Evolutionary conservation across 2,888 invertebrate species (phyloP).

Genomic region (Chrysolina americana): DNA sequence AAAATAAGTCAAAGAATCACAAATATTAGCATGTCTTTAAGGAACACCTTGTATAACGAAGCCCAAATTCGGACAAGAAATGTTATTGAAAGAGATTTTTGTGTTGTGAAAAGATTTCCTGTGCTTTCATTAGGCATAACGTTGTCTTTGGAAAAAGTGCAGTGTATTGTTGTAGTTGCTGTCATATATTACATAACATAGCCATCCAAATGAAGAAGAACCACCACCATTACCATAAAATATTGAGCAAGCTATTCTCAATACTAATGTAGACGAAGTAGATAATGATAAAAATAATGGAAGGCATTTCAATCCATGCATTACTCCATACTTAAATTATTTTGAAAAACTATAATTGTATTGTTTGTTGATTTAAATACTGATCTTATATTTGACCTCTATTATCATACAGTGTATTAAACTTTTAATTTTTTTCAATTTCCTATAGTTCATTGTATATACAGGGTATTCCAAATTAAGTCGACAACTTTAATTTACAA

Average conservation of each 20-base stretch:
- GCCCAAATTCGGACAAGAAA: conserved; percentile 26
- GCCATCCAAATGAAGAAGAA: not conserved
- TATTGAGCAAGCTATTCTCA: not conserved
- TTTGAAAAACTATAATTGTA: not conserved
- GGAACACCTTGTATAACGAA: too few relatives aligned
- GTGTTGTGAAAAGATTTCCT: not conserved
- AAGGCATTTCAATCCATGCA: not conserved
- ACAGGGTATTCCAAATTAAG: too few relatives aligned
- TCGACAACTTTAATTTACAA: too few relatives aligned
- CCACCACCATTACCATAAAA: not conserved
- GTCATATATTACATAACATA: not conserved
- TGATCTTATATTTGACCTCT: not conserved
- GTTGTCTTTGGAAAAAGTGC: conserved; percentile 17
- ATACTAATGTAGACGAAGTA: not conserved
- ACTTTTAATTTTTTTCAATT: too few relatives aligned
- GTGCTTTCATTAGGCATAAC: conserved; percentile 27
- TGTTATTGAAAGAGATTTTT: conserved; percentile 30
- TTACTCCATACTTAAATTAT: not conserved
- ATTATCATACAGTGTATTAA: not conserved
- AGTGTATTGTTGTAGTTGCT: not conserved
- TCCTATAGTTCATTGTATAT: too few relatives aligned
- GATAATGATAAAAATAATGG: not conserved
- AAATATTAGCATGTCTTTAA: too few relatives aligned
- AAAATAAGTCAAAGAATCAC: too few relatives aligned
- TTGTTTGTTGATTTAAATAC: not conserved